A percentile compares a stretch with the other conserved stretches of the same genome.
Conservation (phyloP, 2,113 vertebrate genomes). For the Brachypodius melanocephalos region DNA sequence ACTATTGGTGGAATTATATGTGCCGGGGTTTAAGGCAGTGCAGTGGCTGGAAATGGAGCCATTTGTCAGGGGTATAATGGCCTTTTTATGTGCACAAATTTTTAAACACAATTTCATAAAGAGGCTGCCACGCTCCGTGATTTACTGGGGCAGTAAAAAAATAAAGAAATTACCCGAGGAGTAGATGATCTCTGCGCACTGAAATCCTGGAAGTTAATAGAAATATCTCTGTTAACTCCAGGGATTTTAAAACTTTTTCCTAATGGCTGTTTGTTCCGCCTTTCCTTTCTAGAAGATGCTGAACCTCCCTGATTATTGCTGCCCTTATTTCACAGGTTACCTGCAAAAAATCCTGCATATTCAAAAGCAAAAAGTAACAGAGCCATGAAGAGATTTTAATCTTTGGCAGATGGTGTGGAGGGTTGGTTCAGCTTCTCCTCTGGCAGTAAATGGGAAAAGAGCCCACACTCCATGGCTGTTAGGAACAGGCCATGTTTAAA, state of each 20-base stretch:
- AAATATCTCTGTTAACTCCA: not conserved
- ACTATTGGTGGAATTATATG: not conserved
- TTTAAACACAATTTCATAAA: slow-evolving; percentile 36
- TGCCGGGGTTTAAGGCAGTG: not conserved
- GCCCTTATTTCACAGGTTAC: not conserved
- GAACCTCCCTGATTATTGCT: not conserved
- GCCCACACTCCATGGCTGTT: slow-evolving; percentile 31
- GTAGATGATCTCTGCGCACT: not conserved
- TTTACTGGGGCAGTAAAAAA: slow-evolving; percentile 41
- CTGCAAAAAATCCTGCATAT: not conserved
- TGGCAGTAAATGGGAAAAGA: slow-evolving; percentile 36
- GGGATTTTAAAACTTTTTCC: slow-evolving; percentile 1
- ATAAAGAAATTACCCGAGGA: not conserved
- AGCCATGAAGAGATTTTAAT: not conserved
- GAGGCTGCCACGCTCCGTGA: not conserved
- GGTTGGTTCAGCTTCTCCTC: slow-evolving; percentile 29
- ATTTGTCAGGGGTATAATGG: not conserved
- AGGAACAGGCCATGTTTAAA: slow-evolving; percentile 27
- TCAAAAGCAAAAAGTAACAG: not conserved
- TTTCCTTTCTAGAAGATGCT: not conserved
- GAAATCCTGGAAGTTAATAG: slow-evolving; percentile 15
- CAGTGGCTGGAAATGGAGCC: not conserved
- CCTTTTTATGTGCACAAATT: slow-evolving; percentile 46
- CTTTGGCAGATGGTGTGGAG: slow-evolving; percentile 54
- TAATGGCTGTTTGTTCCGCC: not conserved